phyloP scores from a whole-genome alignment of 2,888 invertebrate genomes.

The Bimastos eiseni region DNA sequence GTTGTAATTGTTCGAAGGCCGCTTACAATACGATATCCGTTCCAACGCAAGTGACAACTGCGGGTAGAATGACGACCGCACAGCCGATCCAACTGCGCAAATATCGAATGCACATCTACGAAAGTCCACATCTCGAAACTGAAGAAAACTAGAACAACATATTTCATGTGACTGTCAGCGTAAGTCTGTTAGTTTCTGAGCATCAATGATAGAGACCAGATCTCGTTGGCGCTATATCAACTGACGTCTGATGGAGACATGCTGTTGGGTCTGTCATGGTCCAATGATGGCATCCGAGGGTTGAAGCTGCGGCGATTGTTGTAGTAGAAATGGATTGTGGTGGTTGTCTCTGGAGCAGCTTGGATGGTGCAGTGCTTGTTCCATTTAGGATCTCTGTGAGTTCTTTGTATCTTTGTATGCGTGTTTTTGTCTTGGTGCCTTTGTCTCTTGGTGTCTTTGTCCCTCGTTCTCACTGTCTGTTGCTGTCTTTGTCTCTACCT shows the following conservation, averaged over 20 bases:
- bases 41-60: neutral
- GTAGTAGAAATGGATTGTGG: too few species aligned
- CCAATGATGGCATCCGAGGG: too few species aligned
- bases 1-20: neutral
- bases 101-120: conserved; percentile 15
- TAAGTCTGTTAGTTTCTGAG: neutral
- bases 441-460: neutral
- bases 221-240: neutral
- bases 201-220: neutral
- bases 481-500: too few species aligned
- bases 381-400: too few species aligned
- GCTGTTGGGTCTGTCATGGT: too few species aligned
- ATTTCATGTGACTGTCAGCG: neutral
- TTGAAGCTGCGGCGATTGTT: too few species aligned
- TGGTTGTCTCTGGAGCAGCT: too few species aligned
- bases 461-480: too few species aligned
- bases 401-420: too few species aligned
- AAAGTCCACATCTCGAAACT: neutral
- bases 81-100: neutral
- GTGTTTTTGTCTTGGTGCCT: neutral
- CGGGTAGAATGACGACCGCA: neutral
- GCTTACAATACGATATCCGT: conserved; percentile 17
- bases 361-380: too few species aligned
- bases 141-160: neutral
- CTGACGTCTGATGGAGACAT: neutral